Percentiles rank a stretch among this genome's conserved stretches.
Conservation (phyloP, 30 jellyfish, hydroid and myxozoan genomes). For the Chrysaora quinquecirrha region DNA sequence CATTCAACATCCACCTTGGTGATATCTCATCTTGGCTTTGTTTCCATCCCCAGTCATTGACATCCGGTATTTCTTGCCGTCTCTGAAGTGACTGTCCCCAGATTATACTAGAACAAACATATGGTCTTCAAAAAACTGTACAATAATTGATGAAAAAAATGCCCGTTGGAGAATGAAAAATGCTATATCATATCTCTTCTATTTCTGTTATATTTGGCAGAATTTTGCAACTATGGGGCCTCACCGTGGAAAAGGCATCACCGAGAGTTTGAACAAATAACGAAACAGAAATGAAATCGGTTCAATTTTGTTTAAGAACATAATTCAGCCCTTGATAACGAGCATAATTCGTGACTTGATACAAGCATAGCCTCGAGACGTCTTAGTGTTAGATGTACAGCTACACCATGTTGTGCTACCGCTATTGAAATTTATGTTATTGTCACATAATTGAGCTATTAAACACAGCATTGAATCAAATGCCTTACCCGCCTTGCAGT, state of each 20-base stretch:
- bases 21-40: conserved; percentile 32
- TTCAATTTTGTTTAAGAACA: background rate
- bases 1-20: conserved; percentile 46
- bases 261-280: background rate
- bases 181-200: background rate
- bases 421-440: background rate
- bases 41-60: conserved; percentile 17
- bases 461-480: conserved; percentile 10
- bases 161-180: background rate
- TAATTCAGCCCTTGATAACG: background rate
- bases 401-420: conserved; percentile 9
- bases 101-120: background rate
- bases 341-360: background rate
- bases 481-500: conserved; percentile 33
- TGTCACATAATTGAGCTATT: conserved; percentile 1
- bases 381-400: conserved; percentile 24
- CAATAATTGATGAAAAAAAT: background rate
- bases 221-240: background rate
- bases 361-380: conserved; percentile 12
- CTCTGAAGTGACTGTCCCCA: background rate
- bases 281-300: no score
- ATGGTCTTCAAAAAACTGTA: background rate
- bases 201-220: conserved; percentile 4
- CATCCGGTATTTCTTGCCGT: conserved; percentile 18
- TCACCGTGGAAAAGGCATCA: background rate